phyloP scores from a whole-genome alignment of 1,140 invertebrate species.

The Branchinecta lindahli region DNA sequence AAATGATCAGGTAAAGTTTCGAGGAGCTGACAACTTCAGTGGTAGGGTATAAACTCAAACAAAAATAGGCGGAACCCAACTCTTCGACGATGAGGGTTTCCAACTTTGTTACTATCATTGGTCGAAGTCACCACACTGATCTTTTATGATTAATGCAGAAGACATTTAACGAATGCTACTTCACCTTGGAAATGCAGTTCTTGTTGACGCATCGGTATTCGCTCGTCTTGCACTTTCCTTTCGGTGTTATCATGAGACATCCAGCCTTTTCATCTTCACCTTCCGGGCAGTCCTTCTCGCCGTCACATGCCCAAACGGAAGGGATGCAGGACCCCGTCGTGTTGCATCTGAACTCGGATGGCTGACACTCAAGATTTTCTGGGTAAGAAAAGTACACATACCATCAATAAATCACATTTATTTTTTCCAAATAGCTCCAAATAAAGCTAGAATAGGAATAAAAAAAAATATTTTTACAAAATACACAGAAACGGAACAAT shows the following conservation, averaged over 20 bases:
- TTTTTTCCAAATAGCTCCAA: too few relatives aligned
- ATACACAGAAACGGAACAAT: too few relatives aligned
- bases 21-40: too few relatives aligned
- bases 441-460: too few relatives aligned
- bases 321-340: constrained; percentile 54
- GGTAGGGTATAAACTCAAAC: too few relatives aligned
- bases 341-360: constrained; percentile 40
- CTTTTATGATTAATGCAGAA: too few relatives aligned
- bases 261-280: constrained; percentile 29
- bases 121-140: too few relatives aligned
- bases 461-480: too few relatives aligned
- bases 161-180: neutral
- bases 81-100: too few relatives aligned
- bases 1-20: too few relatives aligned
- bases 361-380: constrained; percentile 34
- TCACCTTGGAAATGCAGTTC: constrained; percentile 31
- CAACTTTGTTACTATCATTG: too few relatives aligned
- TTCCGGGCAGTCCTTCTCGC: constrained; percentile 35
- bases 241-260: constrained; percentile 17
- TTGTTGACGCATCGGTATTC: constrained; percentile 36
- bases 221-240: constrained; percentile 30
- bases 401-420: constrained; percentile 16
- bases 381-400: constrained; percentile 9
- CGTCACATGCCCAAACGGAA: constrained; percentile 54
- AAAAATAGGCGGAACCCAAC: too few relatives aligned